Evolutionary conservation across 2,888 invertebrate genomes (phyloP).

Genomic region (Electrophaes corylata): DNA sequence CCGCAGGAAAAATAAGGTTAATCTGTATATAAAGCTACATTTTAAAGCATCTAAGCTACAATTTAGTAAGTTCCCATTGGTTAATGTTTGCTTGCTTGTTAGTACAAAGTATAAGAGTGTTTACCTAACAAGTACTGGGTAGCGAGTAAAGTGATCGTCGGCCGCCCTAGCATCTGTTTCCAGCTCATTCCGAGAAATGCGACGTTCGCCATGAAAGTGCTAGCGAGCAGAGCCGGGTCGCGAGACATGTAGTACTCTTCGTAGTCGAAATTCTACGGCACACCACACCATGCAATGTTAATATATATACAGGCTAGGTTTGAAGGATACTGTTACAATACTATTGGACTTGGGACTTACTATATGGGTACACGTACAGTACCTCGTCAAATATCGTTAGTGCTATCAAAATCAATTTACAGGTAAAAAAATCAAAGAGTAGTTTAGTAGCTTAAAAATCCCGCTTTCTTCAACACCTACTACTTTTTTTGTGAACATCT

Average conservation of each 20-base stretch:
- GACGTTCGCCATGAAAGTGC: constrained; percentile 96
- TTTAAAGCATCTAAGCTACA: background rate
- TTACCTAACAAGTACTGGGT: constrained; percentile 94
- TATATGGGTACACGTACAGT: background rate
- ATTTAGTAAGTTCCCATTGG: background rate
- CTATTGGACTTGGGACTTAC: background rate
- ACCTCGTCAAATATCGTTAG: background rate
- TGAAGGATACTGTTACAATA: background rate
- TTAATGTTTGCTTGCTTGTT: constrained; percentile 10
- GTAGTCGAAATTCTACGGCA: constrained; percentile 92
- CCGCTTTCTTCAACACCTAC: too few relatives aligned
- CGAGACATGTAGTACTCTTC: constrained; percentile 98
- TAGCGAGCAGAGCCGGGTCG: constrained; percentile 97
- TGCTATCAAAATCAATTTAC: too few relatives aligned
- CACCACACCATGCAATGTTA: constrained; percentile 67
- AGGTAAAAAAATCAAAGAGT: too few relatives aligned
- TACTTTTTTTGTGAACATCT: too few relatives aligned
- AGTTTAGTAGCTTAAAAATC: too few relatives aligned
- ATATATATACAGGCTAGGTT: constrained; percentile 26
- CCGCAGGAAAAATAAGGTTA: background rate
- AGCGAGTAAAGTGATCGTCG: constrained; percentile 95
- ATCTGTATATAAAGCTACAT: background rate
- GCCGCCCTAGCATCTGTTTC: constrained; percentile 98
- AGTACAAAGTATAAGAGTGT: constrained; percentile 26
- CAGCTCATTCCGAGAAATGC: constrained; percentile 98